phyloP scores from a whole-genome alignment of 2,113 vertebrate species.

The Tragelaphus strepsiceros region DNA sequence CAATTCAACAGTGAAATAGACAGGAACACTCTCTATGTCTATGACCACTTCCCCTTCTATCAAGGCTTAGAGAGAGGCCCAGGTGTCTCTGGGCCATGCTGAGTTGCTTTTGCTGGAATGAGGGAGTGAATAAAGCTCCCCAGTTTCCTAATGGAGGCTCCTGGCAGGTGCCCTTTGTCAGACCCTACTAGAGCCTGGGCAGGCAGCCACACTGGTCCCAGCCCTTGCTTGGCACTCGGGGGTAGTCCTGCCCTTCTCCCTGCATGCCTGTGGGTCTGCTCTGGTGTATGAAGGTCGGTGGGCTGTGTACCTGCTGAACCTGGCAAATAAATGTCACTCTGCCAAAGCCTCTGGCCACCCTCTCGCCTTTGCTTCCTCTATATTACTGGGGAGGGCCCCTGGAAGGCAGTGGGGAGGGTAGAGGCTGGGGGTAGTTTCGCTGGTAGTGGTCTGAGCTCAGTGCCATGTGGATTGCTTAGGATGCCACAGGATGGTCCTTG shows the following conservation, averaged over 20 bases:
- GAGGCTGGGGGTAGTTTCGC: not conserved
- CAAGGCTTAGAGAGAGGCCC: constrained; percentile 14
- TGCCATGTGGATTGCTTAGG: not conserved
- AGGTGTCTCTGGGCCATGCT: constrained; percentile 30
- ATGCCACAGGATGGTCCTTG: not conserved
- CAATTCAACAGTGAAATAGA: constrained; percentile 36
- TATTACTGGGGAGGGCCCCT: constrained; percentile 51
- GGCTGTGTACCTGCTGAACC: constrained; percentile 70
- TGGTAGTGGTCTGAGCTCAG: not conserved
- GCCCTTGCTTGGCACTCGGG: constrained; percentile 55
- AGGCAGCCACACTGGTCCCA: constrained; percentile 57
- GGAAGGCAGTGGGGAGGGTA: constrained; percentile 45
- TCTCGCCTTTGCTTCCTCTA: constrained; percentile 68
- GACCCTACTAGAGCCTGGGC: constrained; percentile 60
- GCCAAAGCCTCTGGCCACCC: constrained; percentile 68
- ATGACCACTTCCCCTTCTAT: not conserved
- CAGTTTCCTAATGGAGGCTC: constrained; percentile 40
- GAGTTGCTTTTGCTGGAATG: constrained; percentile 46
- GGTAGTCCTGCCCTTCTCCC: constrained; percentile 62
- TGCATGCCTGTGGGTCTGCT: constrained; percentile 76
- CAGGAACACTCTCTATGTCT: constrained; percentile 17
- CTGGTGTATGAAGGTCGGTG: constrained; percentile 70
- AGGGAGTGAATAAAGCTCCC: constrained; percentile 41
- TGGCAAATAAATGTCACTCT: constrained; percentile 77
- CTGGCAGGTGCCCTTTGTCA: constrained; percentile 54